Percentiles rank a stretch among this genome's conserved stretches.
These are phyloP conservation scores for Rynchops niger DNA, from an alignment of 2,113 vertebrate species.

Conservation along the genomic window DNA sequence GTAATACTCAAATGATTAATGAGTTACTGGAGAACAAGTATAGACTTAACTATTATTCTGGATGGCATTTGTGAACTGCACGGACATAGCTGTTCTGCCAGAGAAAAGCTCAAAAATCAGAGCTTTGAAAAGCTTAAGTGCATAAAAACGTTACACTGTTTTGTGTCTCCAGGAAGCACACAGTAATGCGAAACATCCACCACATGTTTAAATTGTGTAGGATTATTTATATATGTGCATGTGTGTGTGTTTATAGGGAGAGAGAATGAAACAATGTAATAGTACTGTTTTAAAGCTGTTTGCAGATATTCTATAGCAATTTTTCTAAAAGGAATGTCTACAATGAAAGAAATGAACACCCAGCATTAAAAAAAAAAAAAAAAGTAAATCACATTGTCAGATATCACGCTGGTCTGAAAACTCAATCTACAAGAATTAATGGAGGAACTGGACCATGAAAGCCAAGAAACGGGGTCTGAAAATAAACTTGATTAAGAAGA, in stretches of 20 bases:
- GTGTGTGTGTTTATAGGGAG: neutral
- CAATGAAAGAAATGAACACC: neutral
- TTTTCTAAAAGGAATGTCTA: neutral
- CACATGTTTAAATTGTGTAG: conserved; percentile 43
- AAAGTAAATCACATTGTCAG: neutral
- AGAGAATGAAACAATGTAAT: conserved; percentile 20
- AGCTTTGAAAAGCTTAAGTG: conserved; percentile 56
- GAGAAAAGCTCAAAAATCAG: conserved; percentile 55
- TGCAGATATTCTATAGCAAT: neutral
- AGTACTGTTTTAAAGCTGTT: conserved; percentile 39
- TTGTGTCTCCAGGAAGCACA: conserved; percentile 44
- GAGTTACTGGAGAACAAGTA: conserved; percentile 57
- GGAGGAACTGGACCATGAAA: conserved; percentile 23
- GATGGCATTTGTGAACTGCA: conserved; percentile 47
- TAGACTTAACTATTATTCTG: conserved; percentile 50
- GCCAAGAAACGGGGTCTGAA: conserved; percentile 37
- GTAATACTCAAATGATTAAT: conserved; percentile 65
- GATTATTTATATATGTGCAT: neutral
- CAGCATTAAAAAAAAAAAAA: neutral
- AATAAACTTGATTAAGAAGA: conserved; percentile 59
- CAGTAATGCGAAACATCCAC: conserved; percentile 62
- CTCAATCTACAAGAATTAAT: conserved; percentile 25
- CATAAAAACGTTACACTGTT: conserved; percentile 56
- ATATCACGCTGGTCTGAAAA: neutral
- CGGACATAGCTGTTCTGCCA: conserved; percentile 50